Conservation (phyloP, 2,113 vertebrate species). For the Oreotragus oreotragus region DNA sequence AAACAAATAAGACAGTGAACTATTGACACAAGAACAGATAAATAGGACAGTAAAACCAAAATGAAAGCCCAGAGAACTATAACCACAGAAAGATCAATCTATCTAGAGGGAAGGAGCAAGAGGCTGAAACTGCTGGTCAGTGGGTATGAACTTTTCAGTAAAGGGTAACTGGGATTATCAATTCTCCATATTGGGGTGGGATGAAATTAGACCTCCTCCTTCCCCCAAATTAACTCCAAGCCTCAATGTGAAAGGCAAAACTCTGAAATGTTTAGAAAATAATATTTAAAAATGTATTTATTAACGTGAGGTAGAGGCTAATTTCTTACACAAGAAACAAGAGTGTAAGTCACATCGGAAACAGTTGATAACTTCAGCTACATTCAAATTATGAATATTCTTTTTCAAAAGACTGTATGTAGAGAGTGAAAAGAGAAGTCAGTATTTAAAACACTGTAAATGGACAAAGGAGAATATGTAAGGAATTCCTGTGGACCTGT, state of each 20-base stretch:
- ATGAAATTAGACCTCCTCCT: neutral
- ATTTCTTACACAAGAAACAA: neutral
- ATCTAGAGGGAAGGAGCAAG: neutral
- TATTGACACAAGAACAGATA: neutral
- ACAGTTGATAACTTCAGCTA: neutral
- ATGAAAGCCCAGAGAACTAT: neutral
- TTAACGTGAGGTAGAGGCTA: neutral
- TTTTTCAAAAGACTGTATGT: neutral
- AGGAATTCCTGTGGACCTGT: neutral
- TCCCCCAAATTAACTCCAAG: neutral
- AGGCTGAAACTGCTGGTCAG: neutral
- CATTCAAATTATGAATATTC: neutral
- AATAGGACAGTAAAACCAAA: neutral
- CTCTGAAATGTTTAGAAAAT: neutral
- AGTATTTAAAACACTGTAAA: neutral
- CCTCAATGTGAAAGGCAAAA: neutral
- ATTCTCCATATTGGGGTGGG: neutral
- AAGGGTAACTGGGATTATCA: neutral
- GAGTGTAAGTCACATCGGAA: neutral
- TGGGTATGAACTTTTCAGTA: neutral
- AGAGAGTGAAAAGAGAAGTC: neutral
- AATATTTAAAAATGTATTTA: neutral
- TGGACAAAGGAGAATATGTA: neutral
- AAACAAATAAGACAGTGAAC: neutral
- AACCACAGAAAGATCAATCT: neutral